Base-by-base conservation (phyloP, 1,140 invertebrate genomes). In the Camponotus floridanus region DNA sequence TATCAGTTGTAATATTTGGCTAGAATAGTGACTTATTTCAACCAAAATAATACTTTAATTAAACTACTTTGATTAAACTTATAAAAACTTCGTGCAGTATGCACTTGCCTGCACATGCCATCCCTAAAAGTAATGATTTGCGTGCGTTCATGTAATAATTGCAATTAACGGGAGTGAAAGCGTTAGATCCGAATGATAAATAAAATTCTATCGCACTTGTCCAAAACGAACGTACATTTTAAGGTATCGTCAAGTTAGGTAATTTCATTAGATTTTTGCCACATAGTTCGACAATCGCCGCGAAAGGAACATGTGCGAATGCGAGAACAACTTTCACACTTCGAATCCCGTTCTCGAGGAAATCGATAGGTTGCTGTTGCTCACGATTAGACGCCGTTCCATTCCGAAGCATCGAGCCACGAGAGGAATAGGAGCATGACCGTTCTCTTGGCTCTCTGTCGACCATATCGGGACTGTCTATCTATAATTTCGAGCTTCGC, bases 401-500 rank as follows among this genome's bases (percentile, higher is more conserved):
- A 73, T 42, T 73, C 45, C 68, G 76, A 42, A 73, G 71, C 76
- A 80, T 88, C 68, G 76, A 86, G 79, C 81, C 26, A 55, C 45
- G 70, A 65, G 36, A 36, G 42, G 36, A 76, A 76, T 61, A 55
- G 5, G 62, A 87, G 70, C 86, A 48, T 76, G 76, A 76, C 86
- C 36, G 73, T 65, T 68, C 45, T 59, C 70, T 84, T 87, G 81
- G 74, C 64, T 73, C 62, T 67, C 64, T 55, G 71, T 59, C 64
- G 86, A 76, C 13, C n/a, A 61, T 74, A 85, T 59, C 64, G 65
- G 48, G 18, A 73, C 51, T 55, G 45, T 73, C 51, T 61, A 73
- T 83, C 79, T 83, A 73, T 81, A 83, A 83, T 83, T 83, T 83
- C 79, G 79, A 83, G 79, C 79, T 83, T 61, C 68, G 68, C 42